Percentiles rank a stretch among this genome's conserved stretches.
Conservation (phyloP, 2,888 invertebrate species). For the Augochlorella aurata region DNA sequence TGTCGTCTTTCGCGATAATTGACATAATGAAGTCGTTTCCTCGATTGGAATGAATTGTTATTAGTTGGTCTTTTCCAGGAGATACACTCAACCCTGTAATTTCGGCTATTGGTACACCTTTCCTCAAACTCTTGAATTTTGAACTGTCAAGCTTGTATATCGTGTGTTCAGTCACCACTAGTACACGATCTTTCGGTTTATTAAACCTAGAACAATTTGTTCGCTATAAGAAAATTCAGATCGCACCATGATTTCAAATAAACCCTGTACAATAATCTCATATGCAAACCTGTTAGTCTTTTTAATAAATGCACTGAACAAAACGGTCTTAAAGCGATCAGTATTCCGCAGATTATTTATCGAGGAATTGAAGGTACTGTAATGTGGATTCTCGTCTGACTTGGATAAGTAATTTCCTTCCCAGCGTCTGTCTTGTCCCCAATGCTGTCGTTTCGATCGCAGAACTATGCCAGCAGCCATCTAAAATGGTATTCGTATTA, state of each 20-base stretch:
- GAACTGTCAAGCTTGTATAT: slow-evolving; percentile 94
- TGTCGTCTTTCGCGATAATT: slow-evolving; percentile 87
- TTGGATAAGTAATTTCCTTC: slow-evolving; percentile 91
- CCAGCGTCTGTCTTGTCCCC: slow-evolving; percentile 92
- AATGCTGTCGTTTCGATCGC: slow-evolving; percentile 86
- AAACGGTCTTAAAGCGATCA: slow-evolving; percentile 85
- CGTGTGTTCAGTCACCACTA: slow-evolving; percentile 92
- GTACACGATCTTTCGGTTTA: slow-evolving; percentile 93
- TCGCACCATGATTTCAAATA: not conserved
- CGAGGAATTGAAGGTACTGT: slow-evolving; percentile 86
- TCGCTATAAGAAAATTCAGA: not conserved
- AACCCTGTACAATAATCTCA: not conserved
- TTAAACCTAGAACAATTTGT: slow-evolving; percentile 82
- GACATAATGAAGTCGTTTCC: slow-evolving; percentile 96
- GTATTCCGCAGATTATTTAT: slow-evolving; percentile 87
- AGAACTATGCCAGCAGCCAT: slow-evolving; percentile 89
- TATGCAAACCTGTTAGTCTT: slow-evolving; percentile 77
- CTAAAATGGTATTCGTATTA: slow-evolving; percentile 66
- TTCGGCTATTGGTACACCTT: slow-evolving; percentile 91
- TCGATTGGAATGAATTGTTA: slow-evolving; percentile 92
- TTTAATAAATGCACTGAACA: slow-evolving; percentile 80
- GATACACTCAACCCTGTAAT: slow-evolving; percentile 93
- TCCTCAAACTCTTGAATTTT: slow-evolving; percentile 94
- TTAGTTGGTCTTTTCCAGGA: slow-evolving; percentile 92
- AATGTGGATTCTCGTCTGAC: slow-evolving; percentile 87